These are phyloP conservation scores for Odontomyia ornata DNA, from an alignment of 2,888 invertebrate species.

Conservation along the genomic window DNA sequence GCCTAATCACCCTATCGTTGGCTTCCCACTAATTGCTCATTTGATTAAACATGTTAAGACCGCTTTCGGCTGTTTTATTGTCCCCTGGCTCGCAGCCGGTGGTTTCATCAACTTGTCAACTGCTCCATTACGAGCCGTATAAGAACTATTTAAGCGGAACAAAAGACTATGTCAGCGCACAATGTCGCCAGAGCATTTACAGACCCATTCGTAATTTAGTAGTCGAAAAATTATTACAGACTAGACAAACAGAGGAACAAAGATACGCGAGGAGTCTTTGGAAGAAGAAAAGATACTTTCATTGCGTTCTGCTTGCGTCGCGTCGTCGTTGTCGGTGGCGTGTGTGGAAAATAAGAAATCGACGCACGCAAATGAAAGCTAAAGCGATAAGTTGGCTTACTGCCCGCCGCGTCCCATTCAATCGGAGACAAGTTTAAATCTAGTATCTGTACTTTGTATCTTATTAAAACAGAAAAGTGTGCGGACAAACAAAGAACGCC, in stretches of 20 bases:
- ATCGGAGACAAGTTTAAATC: too few species aligned
- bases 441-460: too few species aligned
- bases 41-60: background rate
- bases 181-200: conserved; percentile 21
- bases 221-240: conserved; percentile 26
- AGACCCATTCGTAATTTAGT: conserved; percentile 33
- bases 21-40: background rate
- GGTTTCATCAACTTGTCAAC: background rate
- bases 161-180: conserved; percentile 8
- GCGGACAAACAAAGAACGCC: too few species aligned
- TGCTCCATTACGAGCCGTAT: background rate
- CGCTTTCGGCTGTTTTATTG: too few species aligned
- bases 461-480: too few species aligned
- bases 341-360: too few species aligned
- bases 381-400: background rate
- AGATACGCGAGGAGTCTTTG: background rate
- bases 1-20: background rate
- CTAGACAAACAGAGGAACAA: conserved; percentile 14
- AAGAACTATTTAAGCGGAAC: conserved; percentile 9
- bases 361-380: background rate
- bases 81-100: too few species aligned
- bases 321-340: too few species aligned
- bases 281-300: background rate
- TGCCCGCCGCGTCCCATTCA: too few species aligned
- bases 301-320: too few species aligned